These are phyloP conservation scores for Macrobrachium rosenbergii DNA, from an alignment of 1,140 invertebrate genomes.

Conservation along the genomic window DNA sequence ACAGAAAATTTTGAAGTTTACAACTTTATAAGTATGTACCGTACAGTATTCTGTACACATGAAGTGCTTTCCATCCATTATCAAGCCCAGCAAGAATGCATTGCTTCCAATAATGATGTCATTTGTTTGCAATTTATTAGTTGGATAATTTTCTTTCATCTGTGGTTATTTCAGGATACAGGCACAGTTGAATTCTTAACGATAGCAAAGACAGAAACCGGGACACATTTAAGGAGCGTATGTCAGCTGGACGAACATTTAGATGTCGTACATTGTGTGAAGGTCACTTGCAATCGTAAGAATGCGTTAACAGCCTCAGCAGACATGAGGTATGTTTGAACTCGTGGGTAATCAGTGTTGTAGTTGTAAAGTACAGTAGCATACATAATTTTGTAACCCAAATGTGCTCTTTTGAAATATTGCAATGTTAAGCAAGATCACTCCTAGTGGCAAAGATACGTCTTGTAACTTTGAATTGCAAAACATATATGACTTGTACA, in stretches of 20 bases:
- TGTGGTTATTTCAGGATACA: slow-evolving; percentile 12
- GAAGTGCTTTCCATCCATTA: no score
- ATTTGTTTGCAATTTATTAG: no score
- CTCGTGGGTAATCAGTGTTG: background rate
- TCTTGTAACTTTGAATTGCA: no score
- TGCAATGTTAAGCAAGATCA: background rate
- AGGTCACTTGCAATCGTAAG: slow-evolving; percentile 30
- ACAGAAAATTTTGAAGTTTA: no score
- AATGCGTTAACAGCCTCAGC: slow-evolving; percentile 45
- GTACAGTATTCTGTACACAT: no score
- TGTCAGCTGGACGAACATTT: slow-evolving; percentile 45
- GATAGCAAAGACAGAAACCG: background rate
- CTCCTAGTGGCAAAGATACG: no score
- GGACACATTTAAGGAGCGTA: slow-evolving; percentile 11
- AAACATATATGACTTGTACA: no score
- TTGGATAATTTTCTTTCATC: background rate
- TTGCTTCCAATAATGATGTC: no score
- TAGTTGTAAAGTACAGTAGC: background rate
- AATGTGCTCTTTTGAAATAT: background rate
- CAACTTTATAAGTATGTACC: no score
- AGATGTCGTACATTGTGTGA: slow-evolving; percentile 34
- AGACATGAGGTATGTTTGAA: slow-evolving; percentile 45
- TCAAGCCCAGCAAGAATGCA: no score
- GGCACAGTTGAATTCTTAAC: slow-evolving; percentile 46
- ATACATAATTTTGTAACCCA: no score